Conservation (phyloP, 2,888 invertebrate genomes). For the Chironomus riparius region DNA sequence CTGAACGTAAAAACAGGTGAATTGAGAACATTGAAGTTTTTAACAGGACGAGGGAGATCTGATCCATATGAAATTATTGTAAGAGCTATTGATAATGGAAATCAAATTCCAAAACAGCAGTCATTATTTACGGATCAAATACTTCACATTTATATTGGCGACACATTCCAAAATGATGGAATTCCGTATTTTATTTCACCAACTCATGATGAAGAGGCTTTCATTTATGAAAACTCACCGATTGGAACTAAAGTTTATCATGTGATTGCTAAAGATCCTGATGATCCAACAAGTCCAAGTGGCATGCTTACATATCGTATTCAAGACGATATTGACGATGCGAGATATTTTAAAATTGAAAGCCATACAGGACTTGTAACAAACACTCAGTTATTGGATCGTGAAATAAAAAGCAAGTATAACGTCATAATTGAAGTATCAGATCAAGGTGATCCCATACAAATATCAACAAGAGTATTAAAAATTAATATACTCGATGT, state of each 20-base stretch:
- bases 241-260: constrained; percentile 65
- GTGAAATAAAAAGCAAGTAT: constrained; percentile 64
- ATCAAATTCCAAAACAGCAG: constrained; percentile 42
- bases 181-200: constrained; percentile 67
- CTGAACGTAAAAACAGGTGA: constrained; percentile 59
- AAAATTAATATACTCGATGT: constrained; percentile 61
- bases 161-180: constrained; percentile 72
- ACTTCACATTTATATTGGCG: constrained; percentile 61
- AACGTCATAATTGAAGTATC: constrained; percentile 69
- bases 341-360: constrained; percentile 54
- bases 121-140: constrained; percentile 53
- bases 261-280: constrained; percentile 68
- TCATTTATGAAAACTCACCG: constrained; percentile 64
- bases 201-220: constrained; percentile 57
- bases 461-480: constrained; percentile 61
- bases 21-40: constrained; percentile 52
- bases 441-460: constrained; percentile 68
- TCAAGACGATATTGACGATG: constrained; percentile 57
- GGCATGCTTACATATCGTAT: constrained; percentile 64
- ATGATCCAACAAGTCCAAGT: constrained; percentile 65
- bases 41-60: constrained; percentile 67
- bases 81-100: constrained; percentile 61
- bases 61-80: constrained; percentile 61
- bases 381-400: constrained; percentile 58
- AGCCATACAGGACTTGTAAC: constrained; percentile 55